These are phyloP conservation scores for Oncorhynchus nerka DNA, from an alignment of 2,113 vertebrate genomes.

Conservation along the genomic window DNA sequence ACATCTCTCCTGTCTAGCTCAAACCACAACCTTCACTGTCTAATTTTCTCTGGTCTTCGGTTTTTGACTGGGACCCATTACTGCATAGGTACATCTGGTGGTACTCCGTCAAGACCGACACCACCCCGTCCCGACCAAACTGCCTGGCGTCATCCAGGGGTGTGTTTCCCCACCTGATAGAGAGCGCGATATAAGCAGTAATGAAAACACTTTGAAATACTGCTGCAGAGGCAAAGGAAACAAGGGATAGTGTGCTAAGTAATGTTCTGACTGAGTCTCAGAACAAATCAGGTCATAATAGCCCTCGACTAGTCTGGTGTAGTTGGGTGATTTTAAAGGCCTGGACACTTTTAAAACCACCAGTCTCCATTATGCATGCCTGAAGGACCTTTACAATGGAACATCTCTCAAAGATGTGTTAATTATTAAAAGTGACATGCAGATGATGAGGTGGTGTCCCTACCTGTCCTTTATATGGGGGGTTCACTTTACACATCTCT, in stretches of 20 bases:
- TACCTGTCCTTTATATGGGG: conserved; percentile 84
- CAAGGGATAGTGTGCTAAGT: too few relatives aligned
- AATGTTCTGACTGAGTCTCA: too few relatives aligned
- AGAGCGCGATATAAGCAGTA: background rate
- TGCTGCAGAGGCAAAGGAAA: background rate
- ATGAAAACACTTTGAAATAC: background rate
- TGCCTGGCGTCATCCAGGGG: conserved; percentile 82
- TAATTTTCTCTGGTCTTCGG: conserved; percentile 69
- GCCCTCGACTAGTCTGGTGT: too few relatives aligned
- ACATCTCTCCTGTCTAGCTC: conserved; percentile 13
- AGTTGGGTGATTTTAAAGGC: too few relatives aligned
- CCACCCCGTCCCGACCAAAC: conserved; percentile 77
- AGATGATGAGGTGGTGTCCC: background rate
- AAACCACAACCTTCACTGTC: conserved; percentile 77
- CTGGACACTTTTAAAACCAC: too few relatives aligned
- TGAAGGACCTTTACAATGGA: too few relatives aligned
- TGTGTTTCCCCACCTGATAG: conserved; percentile 84
- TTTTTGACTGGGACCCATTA: conserved; percentile 23
- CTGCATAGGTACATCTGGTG: conserved; percentile 61
- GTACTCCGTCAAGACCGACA: conserved; percentile 79
- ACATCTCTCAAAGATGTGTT: too few relatives aligned
- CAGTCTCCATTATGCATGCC: too few relatives aligned
- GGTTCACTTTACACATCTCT: conserved; percentile 83
- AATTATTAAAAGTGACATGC: background rate
- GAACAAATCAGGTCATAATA: too few relatives aligned